These are phyloP conservation scores for Pelecanus crispus DNA, from an alignment of 2,113 vertebrate genomes.

Conservation along the genomic window DNA sequence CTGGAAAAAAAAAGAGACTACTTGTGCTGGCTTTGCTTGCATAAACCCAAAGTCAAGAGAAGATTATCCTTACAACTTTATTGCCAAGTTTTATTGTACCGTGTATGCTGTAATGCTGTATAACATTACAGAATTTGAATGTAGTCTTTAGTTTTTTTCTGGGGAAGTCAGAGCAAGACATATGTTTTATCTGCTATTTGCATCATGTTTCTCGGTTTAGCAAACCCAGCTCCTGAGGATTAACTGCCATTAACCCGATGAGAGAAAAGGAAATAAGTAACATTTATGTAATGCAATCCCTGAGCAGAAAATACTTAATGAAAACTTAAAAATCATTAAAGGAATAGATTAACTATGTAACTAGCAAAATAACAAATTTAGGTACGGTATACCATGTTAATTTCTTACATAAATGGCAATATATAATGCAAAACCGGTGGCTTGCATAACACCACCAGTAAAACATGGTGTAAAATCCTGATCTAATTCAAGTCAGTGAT, in stretches of 20 bases:
- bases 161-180: neutral
- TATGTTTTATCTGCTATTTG: neutral
- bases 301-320: neutral
- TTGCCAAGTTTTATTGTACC: neutral
- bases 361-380: neutral
- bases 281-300: neutral
- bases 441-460: neutral
- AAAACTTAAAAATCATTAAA: neutral
- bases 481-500: neutral
- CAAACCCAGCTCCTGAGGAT: neutral
- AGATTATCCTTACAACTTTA: neutral
- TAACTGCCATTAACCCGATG: neutral
- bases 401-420: neutral
- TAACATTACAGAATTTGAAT: neutral
- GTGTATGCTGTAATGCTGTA: neutral
- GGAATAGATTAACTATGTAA: neutral
- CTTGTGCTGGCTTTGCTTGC: conserved; percentile 17
- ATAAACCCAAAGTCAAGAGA: neutral
- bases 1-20: neutral
- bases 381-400: neutral
- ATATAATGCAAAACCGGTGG: neutral
- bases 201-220: neutral
- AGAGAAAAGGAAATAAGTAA: neutral
- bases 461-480: neutral
- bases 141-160: neutral